These are phyloP conservation scores for Australoheros facetus DNA, from an alignment of 2,797 vertebrate species.

Conservation along the genomic window DNA sequence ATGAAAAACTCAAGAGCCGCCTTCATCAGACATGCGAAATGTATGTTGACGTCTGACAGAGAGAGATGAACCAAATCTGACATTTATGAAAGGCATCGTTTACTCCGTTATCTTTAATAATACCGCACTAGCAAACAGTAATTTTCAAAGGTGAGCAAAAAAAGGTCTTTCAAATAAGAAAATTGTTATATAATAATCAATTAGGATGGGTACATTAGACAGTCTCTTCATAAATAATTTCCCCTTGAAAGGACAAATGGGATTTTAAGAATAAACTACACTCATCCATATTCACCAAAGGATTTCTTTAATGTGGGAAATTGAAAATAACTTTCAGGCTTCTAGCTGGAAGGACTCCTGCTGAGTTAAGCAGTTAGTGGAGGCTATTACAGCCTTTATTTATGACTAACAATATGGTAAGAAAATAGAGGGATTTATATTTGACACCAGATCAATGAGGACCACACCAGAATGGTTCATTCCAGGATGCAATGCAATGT, in stretches of 20 bases:
- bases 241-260: not conserved
- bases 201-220: not conserved
- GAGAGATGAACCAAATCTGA: not conserved
- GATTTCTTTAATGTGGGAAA: constrained; percentile 29
- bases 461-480: constrained; percentile 5
- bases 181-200: not conserved
- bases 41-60: not conserved
- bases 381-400: constrained; percentile 11
- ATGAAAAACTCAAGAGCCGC: not conserved
- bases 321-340: constrained; percentile 1
- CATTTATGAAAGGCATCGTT: not conserved
- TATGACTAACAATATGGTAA: constrained; percentile 30
- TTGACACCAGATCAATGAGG: constrained; percentile 44
- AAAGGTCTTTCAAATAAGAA: not conserved
- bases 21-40: not conserved
- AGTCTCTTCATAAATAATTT: not conserved
- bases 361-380: constrained; percentile 18
- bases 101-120: not conserved
- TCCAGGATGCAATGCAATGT: constrained; percentile 34
- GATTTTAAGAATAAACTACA: not conserved
- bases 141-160: not conserved
- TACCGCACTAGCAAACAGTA: not conserved
- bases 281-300: constrained; percentile 10
- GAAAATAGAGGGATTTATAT: constrained; percentile 21
- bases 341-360: constrained; percentile 14